These are phyloP conservation scores for Zalophus californianus DNA, from an alignment of 2,797 vertebrate genomes.

Conservation along the genomic window DNA sequence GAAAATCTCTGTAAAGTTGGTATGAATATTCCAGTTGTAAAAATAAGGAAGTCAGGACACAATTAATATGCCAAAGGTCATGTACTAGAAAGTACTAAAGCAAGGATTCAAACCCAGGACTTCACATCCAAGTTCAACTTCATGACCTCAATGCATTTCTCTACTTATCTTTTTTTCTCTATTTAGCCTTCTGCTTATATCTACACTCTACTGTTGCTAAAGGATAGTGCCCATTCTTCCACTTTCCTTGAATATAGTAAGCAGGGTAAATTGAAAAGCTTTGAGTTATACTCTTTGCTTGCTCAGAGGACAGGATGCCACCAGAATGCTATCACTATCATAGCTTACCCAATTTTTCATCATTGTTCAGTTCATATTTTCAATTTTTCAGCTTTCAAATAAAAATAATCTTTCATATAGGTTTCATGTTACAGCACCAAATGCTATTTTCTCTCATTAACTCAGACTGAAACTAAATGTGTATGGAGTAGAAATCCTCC, in stretches of 20 bases:
- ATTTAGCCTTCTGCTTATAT: not conserved
- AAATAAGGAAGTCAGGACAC: not conserved
- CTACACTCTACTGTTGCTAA: not conserved
- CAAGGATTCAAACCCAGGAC: not conserved
- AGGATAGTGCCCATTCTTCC: not conserved
- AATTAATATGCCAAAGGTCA: not conserved
- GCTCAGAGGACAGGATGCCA: not conserved
- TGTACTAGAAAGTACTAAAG: not conserved
- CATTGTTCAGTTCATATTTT: slow-evolving; percentile 46
- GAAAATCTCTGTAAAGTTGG: not conserved
- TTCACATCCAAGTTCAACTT: not conserved
- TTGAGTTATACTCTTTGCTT: slow-evolving; percentile 19
- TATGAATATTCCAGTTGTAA: slow-evolving; percentile 13
- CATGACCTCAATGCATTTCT: not conserved
- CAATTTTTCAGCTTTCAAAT: slow-evolving; percentile 57
- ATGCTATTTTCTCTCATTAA: slow-evolving; percentile 61
- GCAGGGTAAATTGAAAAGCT: not conserved
- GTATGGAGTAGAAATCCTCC: slow-evolving; percentile 27
- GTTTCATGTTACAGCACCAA: slow-evolving; percentile 54
- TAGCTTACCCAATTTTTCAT: slow-evolving; percentile 17
- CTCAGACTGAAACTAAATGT: slow-evolving; percentile 37
- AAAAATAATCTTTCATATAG: slow-evolving; percentile 50
- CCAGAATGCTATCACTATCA: slow-evolving; percentile 3
- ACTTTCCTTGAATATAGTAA: slow-evolving; percentile 11
- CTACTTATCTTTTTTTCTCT: not conserved